Percentiles rank a stretch among this genome's conserved stretches.
phyloP scores from a whole-genome alignment of 2,888 invertebrate species.

The Mystacides longicornis region DNA sequence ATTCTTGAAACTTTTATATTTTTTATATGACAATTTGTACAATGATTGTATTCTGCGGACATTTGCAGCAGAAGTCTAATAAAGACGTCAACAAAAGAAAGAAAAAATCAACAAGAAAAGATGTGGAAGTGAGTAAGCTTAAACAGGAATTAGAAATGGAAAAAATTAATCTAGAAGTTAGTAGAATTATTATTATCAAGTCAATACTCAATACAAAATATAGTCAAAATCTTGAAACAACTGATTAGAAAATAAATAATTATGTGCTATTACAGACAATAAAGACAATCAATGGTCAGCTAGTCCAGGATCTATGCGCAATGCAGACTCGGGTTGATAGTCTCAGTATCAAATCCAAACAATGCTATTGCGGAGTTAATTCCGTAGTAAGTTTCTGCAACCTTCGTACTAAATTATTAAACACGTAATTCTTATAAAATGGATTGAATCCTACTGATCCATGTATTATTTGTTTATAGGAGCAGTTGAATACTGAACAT shows the following conservation, averaged over 20 bases:
- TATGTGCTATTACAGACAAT: constrained; percentile 12
- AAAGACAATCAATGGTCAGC: constrained; percentile 9
- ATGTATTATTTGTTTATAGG: too few relatives aligned
- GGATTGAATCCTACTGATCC: too few relatives aligned
- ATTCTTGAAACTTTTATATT: neutral
- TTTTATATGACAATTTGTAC: neutral
- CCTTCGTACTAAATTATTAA: too few relatives aligned
- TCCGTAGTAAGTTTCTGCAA: neutral
- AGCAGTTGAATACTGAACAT: too few relatives aligned
- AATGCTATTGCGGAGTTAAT: neutral
- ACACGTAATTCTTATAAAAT: too few relatives aligned
- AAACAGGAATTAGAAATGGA: constrained; percentile 9
- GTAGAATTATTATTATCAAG: neutral
- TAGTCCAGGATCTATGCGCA: constrained; percentile 8
- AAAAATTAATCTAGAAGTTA: constrained; percentile 7
- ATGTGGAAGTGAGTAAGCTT: neutral
- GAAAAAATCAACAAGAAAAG: neutral
- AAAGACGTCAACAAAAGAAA: neutral
- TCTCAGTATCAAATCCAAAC: neutral
- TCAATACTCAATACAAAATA: neutral
- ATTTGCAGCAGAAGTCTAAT: neutral
- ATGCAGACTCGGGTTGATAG: constrained; percentile 12
- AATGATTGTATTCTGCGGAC: neutral
- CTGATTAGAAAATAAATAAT: too few relatives aligned
- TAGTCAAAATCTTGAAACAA: too few relatives aligned